Conservation (phyloP, 2,113 vertebrate species). For the Diadophis punctatus region DNA sequence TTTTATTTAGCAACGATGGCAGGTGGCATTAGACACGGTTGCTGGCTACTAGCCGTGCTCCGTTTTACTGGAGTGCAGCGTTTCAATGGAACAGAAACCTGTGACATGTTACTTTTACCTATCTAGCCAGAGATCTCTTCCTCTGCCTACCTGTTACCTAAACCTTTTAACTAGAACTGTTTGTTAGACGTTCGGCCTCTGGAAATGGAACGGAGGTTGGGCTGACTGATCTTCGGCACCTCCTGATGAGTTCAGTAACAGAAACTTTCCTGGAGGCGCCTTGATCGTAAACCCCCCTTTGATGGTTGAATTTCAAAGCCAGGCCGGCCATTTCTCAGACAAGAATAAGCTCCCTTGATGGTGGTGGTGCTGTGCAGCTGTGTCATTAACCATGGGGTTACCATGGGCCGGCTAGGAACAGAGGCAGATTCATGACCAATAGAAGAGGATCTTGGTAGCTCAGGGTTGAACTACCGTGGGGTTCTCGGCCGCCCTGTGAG, state of each 20-base stretch:
- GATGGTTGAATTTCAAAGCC: neutral
- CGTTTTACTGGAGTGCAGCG: fast-evolving
- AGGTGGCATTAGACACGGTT: neutral
- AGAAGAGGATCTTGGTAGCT: no score
- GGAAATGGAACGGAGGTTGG: neutral
- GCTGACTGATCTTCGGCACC: neutral
- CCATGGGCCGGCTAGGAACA: neutral
- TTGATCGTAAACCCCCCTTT: neutral
- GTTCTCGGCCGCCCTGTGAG: no score
- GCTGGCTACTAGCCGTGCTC: neutral
- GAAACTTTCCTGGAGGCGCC: neutral
- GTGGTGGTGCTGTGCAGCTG: neutral
- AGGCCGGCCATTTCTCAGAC: neutral
- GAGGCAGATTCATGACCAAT: neutral
- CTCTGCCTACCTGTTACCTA: neutral
- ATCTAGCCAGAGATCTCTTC: neutral
- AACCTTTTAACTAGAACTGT: neutral
- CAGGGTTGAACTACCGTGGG: no score
- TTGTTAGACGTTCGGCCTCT: neutral
- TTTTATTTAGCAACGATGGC: neutral
- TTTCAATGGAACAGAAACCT: neutral
- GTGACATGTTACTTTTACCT: neutral
- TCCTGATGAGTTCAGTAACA: neutral
- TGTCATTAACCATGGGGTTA: neutral
- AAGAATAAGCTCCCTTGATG: neutral